phyloP scores from a whole-genome alignment of 2,888 invertebrate genomes.

The Lissocephala sabroskyi region DNA sequence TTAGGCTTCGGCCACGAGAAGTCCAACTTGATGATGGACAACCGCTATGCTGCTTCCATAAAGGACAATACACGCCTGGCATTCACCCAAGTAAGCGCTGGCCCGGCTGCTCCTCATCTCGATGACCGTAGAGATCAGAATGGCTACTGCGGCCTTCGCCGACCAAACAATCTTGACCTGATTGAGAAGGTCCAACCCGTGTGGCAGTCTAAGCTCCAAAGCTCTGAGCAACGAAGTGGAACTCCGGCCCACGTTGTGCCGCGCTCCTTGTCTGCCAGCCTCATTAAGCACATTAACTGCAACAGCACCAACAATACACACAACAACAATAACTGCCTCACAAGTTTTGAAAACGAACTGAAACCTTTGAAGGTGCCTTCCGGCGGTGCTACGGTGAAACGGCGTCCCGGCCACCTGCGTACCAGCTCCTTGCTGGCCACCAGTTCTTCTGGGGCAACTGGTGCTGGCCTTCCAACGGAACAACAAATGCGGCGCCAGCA shows the following conservation, averaged over 20 bases:
- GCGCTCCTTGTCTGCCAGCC: slow-evolving; percentile 59
- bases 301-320: slow-evolving; percentile 21
- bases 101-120: too few species aligned
- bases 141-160: slow-evolving; percentile 21
- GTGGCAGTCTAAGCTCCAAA: slow-evolving; percentile 29
- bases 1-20: slow-evolving; percentile 63
- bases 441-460: slow-evolving; percentile 7
- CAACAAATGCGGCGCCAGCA: slow-evolving; percentile 76
- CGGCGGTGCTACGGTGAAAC: slow-evolving; percentile 30
- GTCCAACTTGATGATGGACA: slow-evolving; percentile 69
- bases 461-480: slow-evolving; percentile 29
- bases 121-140: slow-evolving; percentile 24
- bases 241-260: slow-evolving; percentile 65
- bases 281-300: slow-evolving; percentile 49
- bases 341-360: slow-evolving; percentile 46
- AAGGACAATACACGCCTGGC: slow-evolving; percentile 34
- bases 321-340: slow-evolving; percentile 27
- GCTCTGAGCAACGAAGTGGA: slow-evolving; percentile 46
- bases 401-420: slow-evolving; percentile 51
- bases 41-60: slow-evolving; percentile 38
- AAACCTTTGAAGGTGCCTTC: too few species aligned
- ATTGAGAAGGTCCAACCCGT: too few species aligned
- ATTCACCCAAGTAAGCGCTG: slow-evolving; percentile 27
- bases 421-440: slow-evolving; percentile 48
- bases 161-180: slow-evolving; percentile 70